phyloP scores from a whole-genome alignment of 2,888 invertebrate species.

The Phorcus lineatus region DNA sequence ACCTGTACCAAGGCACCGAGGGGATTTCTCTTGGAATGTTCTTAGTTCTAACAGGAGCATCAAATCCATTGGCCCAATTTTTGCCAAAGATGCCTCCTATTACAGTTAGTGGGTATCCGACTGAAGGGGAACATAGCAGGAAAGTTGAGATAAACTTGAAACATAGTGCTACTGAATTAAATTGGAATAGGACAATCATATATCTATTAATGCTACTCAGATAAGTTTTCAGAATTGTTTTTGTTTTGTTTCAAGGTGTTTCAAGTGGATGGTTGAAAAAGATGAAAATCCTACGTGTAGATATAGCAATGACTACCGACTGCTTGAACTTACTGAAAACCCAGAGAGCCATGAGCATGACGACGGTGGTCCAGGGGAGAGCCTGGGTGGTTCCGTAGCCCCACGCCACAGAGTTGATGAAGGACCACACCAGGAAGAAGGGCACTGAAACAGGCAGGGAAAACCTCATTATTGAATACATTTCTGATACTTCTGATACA shows the following conservation, averaged over 20 bases:
- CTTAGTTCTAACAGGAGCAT: conserved; percentile 78
- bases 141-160: not conserved
- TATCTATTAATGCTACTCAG: too few species aligned
- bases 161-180: too few species aligned
- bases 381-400: conserved; percentile 78
- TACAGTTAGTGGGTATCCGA: conserved; percentile 78
- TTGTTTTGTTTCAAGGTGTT: too few species aligned
- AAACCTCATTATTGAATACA: not conserved
- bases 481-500: too few species aligned
- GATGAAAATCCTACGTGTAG: too few species aligned
- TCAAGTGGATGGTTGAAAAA: too few species aligned
- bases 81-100: conserved; percentile 78
- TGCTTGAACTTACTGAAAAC: conserved; percentile 70
- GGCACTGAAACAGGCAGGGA: conserved; percentile 70
- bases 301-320: too few species aligned
- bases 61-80: conserved; percentile 76
- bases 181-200: too few species aligned
- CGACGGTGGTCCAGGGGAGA: conserved; percentile 77
- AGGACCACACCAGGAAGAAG: conserved; percentile 77
- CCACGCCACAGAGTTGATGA: conserved; percentile 78
- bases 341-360: conserved; percentile 77
- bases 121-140: conserved; percentile 59
- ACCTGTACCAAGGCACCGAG: conserved; percentile 76
- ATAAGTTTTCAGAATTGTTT: too few species aligned
- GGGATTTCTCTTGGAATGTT: conserved; percentile 78